Conservation (phyloP, 2,888 invertebrate species). For the Uropetala carovei region DNA sequence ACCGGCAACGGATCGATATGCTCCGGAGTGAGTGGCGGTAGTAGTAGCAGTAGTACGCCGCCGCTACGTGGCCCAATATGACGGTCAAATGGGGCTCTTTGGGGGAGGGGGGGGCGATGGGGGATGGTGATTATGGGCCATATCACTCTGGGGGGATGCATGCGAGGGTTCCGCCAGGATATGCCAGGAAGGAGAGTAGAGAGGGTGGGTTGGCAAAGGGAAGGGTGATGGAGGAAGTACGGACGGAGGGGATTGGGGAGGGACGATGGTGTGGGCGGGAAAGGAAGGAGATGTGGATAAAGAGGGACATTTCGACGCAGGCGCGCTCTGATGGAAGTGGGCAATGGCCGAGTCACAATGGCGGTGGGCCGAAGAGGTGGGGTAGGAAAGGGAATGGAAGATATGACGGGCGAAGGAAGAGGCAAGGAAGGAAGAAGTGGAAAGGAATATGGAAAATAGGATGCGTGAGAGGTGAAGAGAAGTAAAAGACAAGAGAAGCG, state of each 20-base stretch:
- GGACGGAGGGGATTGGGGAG: background rate
- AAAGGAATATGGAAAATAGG: background rate
- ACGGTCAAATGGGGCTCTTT: conserved; percentile 54
- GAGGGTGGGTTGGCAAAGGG: background rate
- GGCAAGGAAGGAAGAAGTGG: background rate
- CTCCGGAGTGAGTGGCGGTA: conserved; percentile 22
- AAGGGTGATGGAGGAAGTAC: background rate
- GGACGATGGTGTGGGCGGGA: background rate
- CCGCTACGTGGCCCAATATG: conserved; percentile 41
- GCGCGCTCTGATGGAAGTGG: conserved; percentile 38
- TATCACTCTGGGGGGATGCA: conserved; percentile 28
- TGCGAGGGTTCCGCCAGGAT: background rate
- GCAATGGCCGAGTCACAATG: conserved; percentile 61
- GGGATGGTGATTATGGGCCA: conserved; percentile 57
- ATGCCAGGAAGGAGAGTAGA: background rate
- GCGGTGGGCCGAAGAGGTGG: conserved; percentile 27
- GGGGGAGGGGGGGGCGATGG: background rate
- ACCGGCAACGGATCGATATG: conserved; percentile 46
- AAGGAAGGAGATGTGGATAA: background rate
- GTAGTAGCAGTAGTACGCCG: background rate
- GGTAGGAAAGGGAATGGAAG: background rate
- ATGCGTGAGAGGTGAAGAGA: background rate
- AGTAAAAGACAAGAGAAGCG: background rate
- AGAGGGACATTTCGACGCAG: conserved; percentile 55
- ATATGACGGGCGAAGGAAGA: background rate